These are phyloP conservation scores for Enoplosus armatus DNA, from an alignment of 2,797 vertebrate species.

Conservation along the genomic window DNA sequence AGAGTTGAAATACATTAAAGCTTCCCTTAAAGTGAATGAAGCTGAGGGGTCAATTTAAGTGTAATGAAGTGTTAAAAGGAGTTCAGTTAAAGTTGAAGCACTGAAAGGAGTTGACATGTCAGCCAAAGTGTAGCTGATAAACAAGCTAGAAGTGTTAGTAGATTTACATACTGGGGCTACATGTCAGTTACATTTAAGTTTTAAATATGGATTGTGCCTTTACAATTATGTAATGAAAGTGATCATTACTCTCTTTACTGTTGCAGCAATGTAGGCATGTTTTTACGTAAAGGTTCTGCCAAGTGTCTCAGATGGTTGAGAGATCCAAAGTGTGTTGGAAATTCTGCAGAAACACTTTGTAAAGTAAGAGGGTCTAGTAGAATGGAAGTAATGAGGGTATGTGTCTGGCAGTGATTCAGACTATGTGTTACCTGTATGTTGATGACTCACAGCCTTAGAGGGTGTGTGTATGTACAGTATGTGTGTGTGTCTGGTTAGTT, in stretches of 20 bases:
- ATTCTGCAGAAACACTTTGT: not conserved
- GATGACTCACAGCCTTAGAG: constrained; percentile 6
- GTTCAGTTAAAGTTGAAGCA: too few relatives aligned
- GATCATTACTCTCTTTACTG: not conserved
- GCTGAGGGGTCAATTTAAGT: too few relatives aligned
- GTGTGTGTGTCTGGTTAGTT: constrained; percentile 34
- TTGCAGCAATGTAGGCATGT: not conserved
- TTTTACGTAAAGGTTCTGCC: not conserved
- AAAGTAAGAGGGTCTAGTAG: not conserved
- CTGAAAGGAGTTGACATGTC: too few relatives aligned
- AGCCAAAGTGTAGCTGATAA: too few relatives aligned
- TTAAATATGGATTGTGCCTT: not conserved
- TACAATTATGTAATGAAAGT: not conserved
- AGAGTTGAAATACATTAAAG: too few relatives aligned
- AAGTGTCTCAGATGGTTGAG: not conserved
- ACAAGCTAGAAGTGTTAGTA: too few relatives aligned
- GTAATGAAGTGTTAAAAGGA: too few relatives aligned
- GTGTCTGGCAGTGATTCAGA: constrained; percentile 36
- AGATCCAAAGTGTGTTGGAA: constrained; percentile 5
- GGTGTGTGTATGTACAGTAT: constrained; percentile 4
- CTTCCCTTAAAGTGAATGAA: too few relatives aligned
- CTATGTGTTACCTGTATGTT: constrained; percentile 41
- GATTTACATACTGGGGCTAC: not conserved
- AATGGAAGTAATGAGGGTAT: not conserved
- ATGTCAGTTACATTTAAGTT: not conserved